Conservation (phyloP, 2,888 invertebrate species). For the Siphlonurus alternatus region DNA sequence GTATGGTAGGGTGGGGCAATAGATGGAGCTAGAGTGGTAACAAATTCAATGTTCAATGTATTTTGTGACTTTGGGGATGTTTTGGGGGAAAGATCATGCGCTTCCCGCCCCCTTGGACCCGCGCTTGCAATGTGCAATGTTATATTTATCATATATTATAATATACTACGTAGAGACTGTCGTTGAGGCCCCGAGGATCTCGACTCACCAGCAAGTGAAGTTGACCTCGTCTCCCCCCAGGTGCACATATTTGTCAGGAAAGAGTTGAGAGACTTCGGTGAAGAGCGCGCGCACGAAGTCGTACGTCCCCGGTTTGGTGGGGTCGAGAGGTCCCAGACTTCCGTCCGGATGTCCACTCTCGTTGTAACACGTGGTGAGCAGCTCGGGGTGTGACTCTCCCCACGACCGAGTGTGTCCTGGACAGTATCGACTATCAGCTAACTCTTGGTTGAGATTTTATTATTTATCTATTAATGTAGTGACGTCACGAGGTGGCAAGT, state of each 20-base stretch:
- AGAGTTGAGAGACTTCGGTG: slow-evolving; percentile 46
- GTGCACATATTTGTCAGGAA: slow-evolving; percentile 73
- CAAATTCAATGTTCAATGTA: no score
- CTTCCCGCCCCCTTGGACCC: no score
- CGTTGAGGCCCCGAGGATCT: no score
- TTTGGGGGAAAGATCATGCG: no score
- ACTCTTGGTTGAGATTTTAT: no score
- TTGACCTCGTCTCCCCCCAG: slow-evolving; percentile 87
- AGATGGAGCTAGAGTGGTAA: no score
- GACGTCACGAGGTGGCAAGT: no score
- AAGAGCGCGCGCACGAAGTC: slow-evolving; percentile 48
- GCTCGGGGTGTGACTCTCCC: slow-evolving; percentile 55
- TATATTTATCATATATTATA: neutral
- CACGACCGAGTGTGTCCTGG: slow-evolving; percentile 78
- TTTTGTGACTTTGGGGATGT: no score
- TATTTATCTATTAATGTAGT: no score
- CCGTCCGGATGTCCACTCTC: slow-evolving; percentile 31
- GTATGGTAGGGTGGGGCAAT: no score
- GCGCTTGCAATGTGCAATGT: no score
- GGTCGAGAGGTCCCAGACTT: slow-evolving; percentile 65
- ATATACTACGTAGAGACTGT: neutral
- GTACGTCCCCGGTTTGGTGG: slow-evolving; percentile 45
- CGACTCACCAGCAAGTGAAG: slow-evolving; percentile 59
- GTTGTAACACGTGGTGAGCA: slow-evolving; percentile 57
- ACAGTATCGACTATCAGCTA: no score